These are phyloP conservation scores for Drosophila carrolli DNA, from an alignment of 1,140 invertebrate genomes.

Conservation along the genomic window DNA sequence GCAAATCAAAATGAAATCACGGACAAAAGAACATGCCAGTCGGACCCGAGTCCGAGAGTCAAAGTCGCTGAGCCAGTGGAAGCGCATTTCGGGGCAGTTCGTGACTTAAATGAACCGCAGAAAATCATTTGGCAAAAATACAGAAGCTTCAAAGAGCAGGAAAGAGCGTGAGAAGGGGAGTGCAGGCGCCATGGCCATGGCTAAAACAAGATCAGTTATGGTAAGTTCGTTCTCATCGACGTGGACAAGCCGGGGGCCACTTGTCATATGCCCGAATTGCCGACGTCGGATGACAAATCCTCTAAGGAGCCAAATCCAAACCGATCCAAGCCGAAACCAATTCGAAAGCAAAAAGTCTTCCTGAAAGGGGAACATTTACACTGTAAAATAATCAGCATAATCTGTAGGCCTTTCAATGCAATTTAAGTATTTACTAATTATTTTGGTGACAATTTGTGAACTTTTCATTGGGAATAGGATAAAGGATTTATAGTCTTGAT, in stretches of 20 bases:
- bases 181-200: constrained; percentile 58
- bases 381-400: not conserved
- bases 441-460: no score
- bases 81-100: constrained; percentile 74
- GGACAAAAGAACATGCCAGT: constrained; percentile 79
- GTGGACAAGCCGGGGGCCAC: constrained; percentile 38
- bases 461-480: no score
- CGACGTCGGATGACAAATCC: constrained; percentile 48
- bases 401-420: no score
- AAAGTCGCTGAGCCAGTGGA: constrained; percentile 46
- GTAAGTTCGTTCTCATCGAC: constrained; percentile 47
- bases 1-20: constrained; percentile 81
- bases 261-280: constrained; percentile 49
- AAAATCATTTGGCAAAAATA: constrained; percentile 71
- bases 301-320: constrained; percentile 19
- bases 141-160: constrained; percentile 38
- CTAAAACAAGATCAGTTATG: constrained; percentile 80
- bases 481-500: no score
- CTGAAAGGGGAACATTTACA: constrained; percentile 6
- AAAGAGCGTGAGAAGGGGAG: constrained; percentile 21
- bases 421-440: no score
- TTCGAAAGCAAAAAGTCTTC: constrained; percentile 1
- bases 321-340: constrained; percentile 17
- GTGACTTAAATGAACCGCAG: constrained; percentile 81
- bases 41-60: constrained; percentile 39